Evolutionary conservation across 2,797 vertebrate genomes (phyloP), one percentile per base, ranked within the genome.

Genomic region (Tangara arthus): DNA sequence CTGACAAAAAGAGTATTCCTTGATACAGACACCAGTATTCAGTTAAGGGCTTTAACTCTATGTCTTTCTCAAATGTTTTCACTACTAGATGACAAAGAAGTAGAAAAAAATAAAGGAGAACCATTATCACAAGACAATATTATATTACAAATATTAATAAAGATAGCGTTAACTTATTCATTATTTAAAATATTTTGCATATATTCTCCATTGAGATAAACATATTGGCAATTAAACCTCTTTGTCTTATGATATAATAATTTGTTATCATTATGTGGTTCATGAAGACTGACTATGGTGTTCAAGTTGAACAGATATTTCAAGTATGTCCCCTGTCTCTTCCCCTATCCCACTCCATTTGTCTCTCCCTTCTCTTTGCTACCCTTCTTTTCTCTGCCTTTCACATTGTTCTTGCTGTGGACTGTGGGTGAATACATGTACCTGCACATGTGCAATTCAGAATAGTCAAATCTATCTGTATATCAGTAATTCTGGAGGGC

Each of bases 291-390:
- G 9, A 70, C 19, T 21, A 55, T 28, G 8, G 28, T 46, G 2
- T 66, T 66, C 39, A 85, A 21, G 6, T 59, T 6, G 4, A 79
- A 42, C 8, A 26, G 15, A 6, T 46, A 63, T 32, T 66, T 56
- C 28, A 68, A 23, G 27, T 47, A 37, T 6, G 4, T 26, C 9
- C 3, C 7, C 27, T 32, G 24, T 35, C 24, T 41, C 8, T 65
- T 5, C 9, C 9, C 6, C 6, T 8, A 20, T 24, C 8, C 17
- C 2, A 2, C 8, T 12, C 9, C 2, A 4, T 68, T 64, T 79
- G 55, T 5, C 4, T 55, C n/a, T 72, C 20, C 17, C 2, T 59
- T 66, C 53, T n/a, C 5, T 76, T 46, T 9, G 1, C 15, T 57
- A 5, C 3, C 3, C 5, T 60, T 15, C 17, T 19, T 27, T 65